Evolutionary conservation across 2,888 invertebrate genomes (phyloP), one percentile per base, ranked within the genome.

Genomic region (Drosophila kanekoi): DNA sequence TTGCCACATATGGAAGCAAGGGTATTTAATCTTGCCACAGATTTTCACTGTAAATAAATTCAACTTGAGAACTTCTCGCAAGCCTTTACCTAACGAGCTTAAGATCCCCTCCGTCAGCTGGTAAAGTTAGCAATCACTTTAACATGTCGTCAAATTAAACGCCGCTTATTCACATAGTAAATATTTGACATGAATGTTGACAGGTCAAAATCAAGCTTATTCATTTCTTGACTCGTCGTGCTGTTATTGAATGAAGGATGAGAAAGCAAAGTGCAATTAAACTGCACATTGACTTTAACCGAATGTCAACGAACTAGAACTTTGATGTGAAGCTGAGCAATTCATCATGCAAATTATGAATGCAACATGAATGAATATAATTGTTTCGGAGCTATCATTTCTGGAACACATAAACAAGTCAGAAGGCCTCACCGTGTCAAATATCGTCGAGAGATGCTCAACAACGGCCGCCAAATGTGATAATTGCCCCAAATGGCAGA

Each of bases 381-480:
- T 48, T 33, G 18, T 10, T 35, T 2, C 5, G 18, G 0, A 5
- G 16, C 41, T 1, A 11, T 18, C 4, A 41, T 41, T 41, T 11
- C 4, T 10, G 11, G 10, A 10, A 18, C 10, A 9, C 10, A 35
- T 4, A 13, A 16, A 40, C 16, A 6, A 6, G 14, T 13, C 23
- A 44, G 13, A 28, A 44, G 3, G 45, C 28, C n/a, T 13, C 48
- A 20, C n/a, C 2, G 28, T 16, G 16, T 13, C 38, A 14, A 14
- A 23, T 23, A 23, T 6, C 23, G 6, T 6, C 8, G 28, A 28
- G 16, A 14, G 54, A 65, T 49, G 47, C 23, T 28, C 23, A 16
- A 32, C n/a, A 38, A 61, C 49, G 40, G 43, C 62, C 62, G 37
- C 41, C 37, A 66, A 49, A 43, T 28, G 38, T 9, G 4, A n/a